Base-by-base conservation (phyloP, 2,113 vertebrate species). In the Chrysochloris asiatica region DNA sequence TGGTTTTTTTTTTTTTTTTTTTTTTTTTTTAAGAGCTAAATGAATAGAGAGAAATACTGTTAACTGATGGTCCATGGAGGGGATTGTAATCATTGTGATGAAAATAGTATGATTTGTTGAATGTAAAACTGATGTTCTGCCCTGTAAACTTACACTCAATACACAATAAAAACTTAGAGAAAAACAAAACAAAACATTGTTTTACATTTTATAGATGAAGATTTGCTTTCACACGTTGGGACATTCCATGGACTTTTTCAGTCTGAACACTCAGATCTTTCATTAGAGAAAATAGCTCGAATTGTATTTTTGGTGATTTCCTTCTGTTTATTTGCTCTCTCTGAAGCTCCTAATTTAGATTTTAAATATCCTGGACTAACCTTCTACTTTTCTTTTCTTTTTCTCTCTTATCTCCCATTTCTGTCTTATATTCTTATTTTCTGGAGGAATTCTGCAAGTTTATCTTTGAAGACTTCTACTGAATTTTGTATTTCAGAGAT, bases 351-450 rank as follows among this genome's bases (percentile, higher is more conserved):
- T n/a, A n/a, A n/a, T n/a, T 84, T 4, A 91, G 78, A 63, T 71
- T 89, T 89, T 78, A 45, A 72, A 59, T 1, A 4, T 92, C 45
- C 36, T 71, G n/a, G 45, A 13, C 48, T 61, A 48, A 17, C 56
- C 75, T 47, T 89, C 24, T 77, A 86, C 61, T 76, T 86, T 54
- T 83, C 50, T n/a, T 91, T 81, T 3, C 52, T 72, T 92, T 8
- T 89, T 16, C 76, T 19, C n/a, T n/a, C n/a, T 61, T 79, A 30
- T 16, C 33, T 93, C 77, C 24, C 52, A 69, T 71, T 89, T 85
- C 65, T 65, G 38, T 61, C 61, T 47, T 82, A 9, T 71, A 82
- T 54, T 84, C 36, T n/a, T 88, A 36, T 54, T 91, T 86, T 86
- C 59, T n/a, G 52, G 56, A 41, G 69, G 17, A 75, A 50, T 85